Percentiles rank a stretch among this genome's conserved stretches.
These are phyloP conservation scores for Anthoptus insignis DNA, from an alignment of 2,888 invertebrate species.

Conservation along the genomic window DNA sequence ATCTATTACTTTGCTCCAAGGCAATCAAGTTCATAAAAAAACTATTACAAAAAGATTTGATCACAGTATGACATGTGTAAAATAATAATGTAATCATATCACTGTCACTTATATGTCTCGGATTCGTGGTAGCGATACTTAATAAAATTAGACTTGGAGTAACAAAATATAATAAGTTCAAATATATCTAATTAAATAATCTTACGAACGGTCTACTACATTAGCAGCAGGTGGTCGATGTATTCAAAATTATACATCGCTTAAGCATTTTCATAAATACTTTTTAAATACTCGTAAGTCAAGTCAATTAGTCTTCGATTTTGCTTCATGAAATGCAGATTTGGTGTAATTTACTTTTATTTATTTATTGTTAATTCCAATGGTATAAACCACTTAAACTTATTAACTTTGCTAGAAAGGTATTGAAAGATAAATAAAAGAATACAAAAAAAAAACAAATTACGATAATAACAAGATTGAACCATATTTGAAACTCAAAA, in stretches of 20 bases:
- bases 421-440: too few relatives aligned
- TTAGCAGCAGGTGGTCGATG: background rate
- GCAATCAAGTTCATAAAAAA: background rate
- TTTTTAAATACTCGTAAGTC: too few relatives aligned
- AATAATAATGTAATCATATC: slow-evolving; percentile 1
- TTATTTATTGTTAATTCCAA: too few relatives aligned
- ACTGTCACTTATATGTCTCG: slow-evolving; percentile 7
- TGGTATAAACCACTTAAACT: too few relatives aligned
- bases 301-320: too few relatives aligned
- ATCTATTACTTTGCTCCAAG: too few relatives aligned
- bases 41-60: slow-evolving; percentile 3
- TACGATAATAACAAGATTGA: too few relatives aligned
- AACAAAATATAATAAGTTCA: background rate
- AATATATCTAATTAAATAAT: background rate
- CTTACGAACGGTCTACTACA: background rate
- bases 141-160: background rate
- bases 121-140: background rate
- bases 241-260: background rate
- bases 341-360: too few relatives aligned
- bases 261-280: background rate
- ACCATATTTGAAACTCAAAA: too few relatives aligned
- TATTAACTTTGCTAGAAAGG: too few relatives aligned
- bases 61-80: slow-evolving; percentile 5
- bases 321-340: too few relatives aligned
- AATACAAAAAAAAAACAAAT: too few relatives aligned